Evolutionary conservation across 2,113 vertebrate genomes (phyloP).

Genomic region (Malurus cyaneus): DNA sequence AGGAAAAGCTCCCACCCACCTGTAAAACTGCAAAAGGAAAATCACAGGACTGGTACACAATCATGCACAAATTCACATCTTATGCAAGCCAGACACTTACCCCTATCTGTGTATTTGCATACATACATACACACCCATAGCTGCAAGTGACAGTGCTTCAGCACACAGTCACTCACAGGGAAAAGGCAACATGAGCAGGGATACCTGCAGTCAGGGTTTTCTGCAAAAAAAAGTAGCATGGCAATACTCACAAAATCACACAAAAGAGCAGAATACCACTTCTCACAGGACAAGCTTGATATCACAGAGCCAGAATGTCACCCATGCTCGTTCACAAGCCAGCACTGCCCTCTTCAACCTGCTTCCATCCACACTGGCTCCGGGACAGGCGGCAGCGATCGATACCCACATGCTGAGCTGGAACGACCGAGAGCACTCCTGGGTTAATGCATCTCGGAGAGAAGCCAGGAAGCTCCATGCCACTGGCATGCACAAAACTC

Average conservation of each 20-base stretch:
- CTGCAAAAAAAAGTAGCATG: not conserved
- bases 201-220: not conserved
- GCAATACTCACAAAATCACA: not conserved
- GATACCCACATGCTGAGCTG: not conserved
- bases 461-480: not conserved
- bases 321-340: accelerated
- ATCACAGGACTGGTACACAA: not conserved
- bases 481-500: not conserved
- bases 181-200: not conserved
- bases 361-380: not conserved
- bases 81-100: not conserved
- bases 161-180: not conserved
- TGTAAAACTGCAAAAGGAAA: not conserved
- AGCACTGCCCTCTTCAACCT: not conserved
- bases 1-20: not conserved
- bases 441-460: not conserved
- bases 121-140: accelerated
- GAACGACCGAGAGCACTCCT: not conserved
- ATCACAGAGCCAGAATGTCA: not conserved
- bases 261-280: not conserved
- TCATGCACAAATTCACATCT: not conserved
- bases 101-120: accelerated
- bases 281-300: not conserved
- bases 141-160: not conserved
- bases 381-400: not conserved